Base-by-base conservation (phyloP, 2,797 vertebrate species). In the Miichthys miiuy region DNA sequence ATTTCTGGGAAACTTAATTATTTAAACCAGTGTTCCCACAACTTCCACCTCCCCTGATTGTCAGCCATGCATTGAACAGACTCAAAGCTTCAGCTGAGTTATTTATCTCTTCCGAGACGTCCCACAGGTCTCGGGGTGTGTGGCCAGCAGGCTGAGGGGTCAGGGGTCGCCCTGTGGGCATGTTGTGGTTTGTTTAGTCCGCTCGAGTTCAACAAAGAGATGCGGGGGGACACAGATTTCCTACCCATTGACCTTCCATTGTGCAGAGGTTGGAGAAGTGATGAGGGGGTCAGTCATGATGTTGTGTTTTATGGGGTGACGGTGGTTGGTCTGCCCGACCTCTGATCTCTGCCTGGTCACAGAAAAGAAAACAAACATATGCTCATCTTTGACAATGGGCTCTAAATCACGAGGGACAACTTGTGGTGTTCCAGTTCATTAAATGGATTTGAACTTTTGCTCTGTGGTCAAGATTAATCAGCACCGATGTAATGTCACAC, bases 221-320 rank as follows among this genome's bases (percentile, higher is more conserved):
- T 27, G 17, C 46, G 62, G 57, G 62, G 69, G 60, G 60, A 52
- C n/a, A 38, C 80, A 70, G 61, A 87, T 75, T 92, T 91, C 84
- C 81, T 77, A 55, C 81, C 77, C 16, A 18, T 77, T 88, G 90
- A 92, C 92, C 90, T 82, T 54, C 68, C 75, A 78, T 93, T 94
- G 89, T 90, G 62, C 8, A 1, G 55, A 57, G 87, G 87, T 79
- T 57, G 54, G 13, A 57, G 82, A 62, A 72, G 85, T 80, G 84
- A 65, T 7, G 10, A 47, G 60, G 80, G 55, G 74, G 87, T 82
- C 83, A 81, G 83, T 12, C 1, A 47, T 12, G 79, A 79, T 80
- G 82, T 16, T 10, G 67, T 75, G 72, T 88, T 89, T 90, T 86
- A 91, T 79, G 75, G 81, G 79, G 61, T 78, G 83, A 23, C n/a